Conservation (phyloP, 2,797 vertebrate species). For the Delichon dasypus region DNA sequence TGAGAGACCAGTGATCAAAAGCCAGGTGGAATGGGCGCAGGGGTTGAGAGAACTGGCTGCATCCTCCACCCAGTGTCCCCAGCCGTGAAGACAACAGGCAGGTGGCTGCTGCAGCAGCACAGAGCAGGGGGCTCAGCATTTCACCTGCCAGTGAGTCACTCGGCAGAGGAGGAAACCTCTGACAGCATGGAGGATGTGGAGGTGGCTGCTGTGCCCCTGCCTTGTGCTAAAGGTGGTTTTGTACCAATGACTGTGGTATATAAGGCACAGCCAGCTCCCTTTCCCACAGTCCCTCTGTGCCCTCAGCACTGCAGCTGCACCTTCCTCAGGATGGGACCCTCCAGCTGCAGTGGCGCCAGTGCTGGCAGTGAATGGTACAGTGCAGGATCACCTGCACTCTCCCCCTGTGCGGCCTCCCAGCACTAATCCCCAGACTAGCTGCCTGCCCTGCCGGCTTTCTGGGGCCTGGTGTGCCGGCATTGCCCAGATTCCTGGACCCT, state of each 20-base stretch:
- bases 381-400: background rate
- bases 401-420: fast-evolving
- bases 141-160: background rate
- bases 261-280: background rate
- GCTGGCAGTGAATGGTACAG: background rate
- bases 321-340: background rate
- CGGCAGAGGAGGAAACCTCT: slow-evolving; percentile 1
- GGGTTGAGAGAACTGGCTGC: background rate
- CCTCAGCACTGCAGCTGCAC: fast-evolving
- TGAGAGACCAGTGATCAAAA: background rate
- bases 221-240: background rate
- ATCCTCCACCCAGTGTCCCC: fast-evolving
- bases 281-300: fast-evolving
- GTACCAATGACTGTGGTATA: fast-evolving
- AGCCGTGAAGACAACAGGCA: background rate
- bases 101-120: background rate
- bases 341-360: fast-evolving
- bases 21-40: fast-evolving
- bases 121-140: background rate
- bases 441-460: background rate
- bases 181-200: background rate
- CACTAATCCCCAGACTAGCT: background rate
- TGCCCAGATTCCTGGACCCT: background rate
- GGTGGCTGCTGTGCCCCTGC: background rate
- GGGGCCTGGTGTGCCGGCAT: fast-evolving